Base-by-base conservation (phyloP, 1,140 invertebrate genomes). In the Lepidostoma basale region DNA sequence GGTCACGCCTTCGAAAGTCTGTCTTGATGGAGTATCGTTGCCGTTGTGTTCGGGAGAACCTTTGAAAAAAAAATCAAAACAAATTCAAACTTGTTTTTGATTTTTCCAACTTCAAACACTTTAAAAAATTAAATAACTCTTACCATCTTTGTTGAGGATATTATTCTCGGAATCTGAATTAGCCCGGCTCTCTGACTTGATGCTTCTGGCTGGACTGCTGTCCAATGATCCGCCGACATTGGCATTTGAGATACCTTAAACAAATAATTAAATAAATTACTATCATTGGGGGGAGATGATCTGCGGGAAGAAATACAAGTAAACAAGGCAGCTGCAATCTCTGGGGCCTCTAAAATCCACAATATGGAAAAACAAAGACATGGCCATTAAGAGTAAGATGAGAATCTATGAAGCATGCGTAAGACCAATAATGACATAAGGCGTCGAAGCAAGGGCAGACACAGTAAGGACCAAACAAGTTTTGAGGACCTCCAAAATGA, bases 1-100 rank as follows among this genome's bases (percentile, higher is more conserved):
- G 70, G 81, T 84, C n/a, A 84, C 84, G 42, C 81, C 79, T 1
- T 75, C 73, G 16, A 76, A 73, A 63, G 68, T 77, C 28, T 72
- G 72, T 58, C 39, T 72, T 70, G 59, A 78, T 33, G 77, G 77
- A 59, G 79, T 58, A 68, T 74, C 76, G 70, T 78, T 82, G 59
- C 77, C 83, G 77, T 66, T 66, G 45, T 58, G 49, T 28, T 66
- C 63, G 12, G 63, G 63, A 14, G 63, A 66, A 33, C 44, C 60
- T 62, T n/a, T 2, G 47, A 62, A 1, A 14, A 28, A 49, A 36
- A 59, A 22, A 60, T n/a, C 22, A 16, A 44, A 62, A 47, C 20
- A 62, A 8, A 16, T 8, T 22, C 3, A 44, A 62, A n/a, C 20
- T 18, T 44, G 25, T 60, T 33, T 56, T 56, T 56, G 6, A 56